Conservation (phyloP, 2,888 invertebrate genomes). For the Brachynemurus nebulosus region DNA sequence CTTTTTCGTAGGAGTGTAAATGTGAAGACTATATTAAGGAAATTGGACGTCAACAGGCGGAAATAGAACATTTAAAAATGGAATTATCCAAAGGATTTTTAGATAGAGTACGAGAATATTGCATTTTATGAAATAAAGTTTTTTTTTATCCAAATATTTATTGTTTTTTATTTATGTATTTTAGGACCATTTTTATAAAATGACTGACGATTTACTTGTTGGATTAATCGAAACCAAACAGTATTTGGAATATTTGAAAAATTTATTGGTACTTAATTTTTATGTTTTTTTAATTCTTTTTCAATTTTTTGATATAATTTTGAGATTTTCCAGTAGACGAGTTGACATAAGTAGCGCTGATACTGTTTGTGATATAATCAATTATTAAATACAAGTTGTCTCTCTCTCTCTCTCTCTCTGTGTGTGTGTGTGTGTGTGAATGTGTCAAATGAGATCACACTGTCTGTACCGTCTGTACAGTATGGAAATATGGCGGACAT, state of each 20-base stretch:
- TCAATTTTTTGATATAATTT: neutral
- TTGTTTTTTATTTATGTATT: neutral
- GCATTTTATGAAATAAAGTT: neutral
- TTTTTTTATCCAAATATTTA: neutral
- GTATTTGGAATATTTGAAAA: neutral
- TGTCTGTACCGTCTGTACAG: no score
- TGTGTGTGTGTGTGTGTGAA: no score
- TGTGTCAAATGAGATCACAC: no score
- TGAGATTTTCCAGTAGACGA: no score
- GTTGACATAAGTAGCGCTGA: no score
- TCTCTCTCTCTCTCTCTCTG: no score
- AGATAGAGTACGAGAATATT: neutral
- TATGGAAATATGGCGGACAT: no score
- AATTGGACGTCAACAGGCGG: neutral
- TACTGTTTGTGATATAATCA: no score
- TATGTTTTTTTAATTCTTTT: neutral
- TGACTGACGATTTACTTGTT: neutral
- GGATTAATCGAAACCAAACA: neutral
- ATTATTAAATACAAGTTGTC: no score
- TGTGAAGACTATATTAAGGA: neutral
- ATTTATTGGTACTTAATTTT: neutral
- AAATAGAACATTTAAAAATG: neutral
- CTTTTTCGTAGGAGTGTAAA: neutral
- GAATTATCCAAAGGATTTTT: neutral
- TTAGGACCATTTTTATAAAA: neutral